Evolutionary conservation across 2,113 vertebrate species (phyloP).

Genomic region (Campylorhamphus procurvoides): DNA sequence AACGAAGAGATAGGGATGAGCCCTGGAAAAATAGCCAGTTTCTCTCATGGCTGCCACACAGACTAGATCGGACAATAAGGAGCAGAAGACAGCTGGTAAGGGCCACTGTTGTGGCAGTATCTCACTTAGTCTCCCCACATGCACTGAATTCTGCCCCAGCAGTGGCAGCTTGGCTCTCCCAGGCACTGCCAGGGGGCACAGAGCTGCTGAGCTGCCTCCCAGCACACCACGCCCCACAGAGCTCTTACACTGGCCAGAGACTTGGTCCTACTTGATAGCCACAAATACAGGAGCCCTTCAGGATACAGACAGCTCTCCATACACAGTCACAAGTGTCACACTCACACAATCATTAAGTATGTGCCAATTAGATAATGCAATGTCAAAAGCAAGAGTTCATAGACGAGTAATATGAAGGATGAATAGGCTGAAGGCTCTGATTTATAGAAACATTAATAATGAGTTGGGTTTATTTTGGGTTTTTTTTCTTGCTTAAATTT

Average conservation of each 20-base stretch:
- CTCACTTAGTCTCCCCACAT: accelerated
- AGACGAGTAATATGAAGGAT: constrained; percentile 22
- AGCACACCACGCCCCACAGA: accelerated
- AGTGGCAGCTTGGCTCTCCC: neutral
- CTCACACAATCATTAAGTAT: neutral
- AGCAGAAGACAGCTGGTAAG: neutral
- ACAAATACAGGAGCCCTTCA: neutral
- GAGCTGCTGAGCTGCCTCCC: neutral
- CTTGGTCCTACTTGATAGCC: accelerated
- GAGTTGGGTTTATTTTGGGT: neutral
- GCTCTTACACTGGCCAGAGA: neutral
- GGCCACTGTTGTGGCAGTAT: neutral
- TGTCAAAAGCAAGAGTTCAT: constrained; percentile 33
- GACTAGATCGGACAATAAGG: neutral
- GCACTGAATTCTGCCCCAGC: neutral
- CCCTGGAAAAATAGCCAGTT: neutral
- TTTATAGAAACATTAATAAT: constrained; percentile 36
- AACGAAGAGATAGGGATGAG: neutral
- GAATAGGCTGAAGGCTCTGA: constrained; percentile 40
- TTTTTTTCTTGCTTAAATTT: constrained; percentile 1
- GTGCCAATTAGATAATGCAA: constrained; percentile 16
- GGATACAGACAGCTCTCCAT: neutral
- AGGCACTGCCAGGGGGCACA: neutral
- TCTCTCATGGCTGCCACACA: neutral
- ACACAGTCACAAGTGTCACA: neutral